A percentile compares a stretch with the other conserved stretches of the same genome.
Evolutionary conservation across 2,797 vertebrate species (phyloP).

Genomic region (Phataginus tetradactyla): DNA sequence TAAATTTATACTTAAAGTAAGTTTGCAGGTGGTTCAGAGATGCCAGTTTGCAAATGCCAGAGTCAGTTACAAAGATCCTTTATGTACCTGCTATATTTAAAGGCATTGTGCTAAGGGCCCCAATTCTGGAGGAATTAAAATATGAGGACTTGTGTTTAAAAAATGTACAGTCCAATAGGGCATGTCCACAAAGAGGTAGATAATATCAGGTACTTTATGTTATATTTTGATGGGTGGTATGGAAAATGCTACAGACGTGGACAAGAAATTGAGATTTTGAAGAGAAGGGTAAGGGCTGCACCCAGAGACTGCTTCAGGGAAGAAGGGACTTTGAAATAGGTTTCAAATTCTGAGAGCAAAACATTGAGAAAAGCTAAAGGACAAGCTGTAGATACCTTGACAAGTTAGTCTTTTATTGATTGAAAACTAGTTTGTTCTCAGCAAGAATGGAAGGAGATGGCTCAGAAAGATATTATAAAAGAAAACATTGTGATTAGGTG

Average conservation of each 20-base stretch:
- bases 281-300: not conserved
- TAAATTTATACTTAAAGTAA: conserved; percentile 36
- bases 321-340: not conserved
- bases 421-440: conserved; percentile 22
- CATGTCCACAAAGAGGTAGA: not conserved
- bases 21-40: conserved; percentile 13
- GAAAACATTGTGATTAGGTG: not conserved
- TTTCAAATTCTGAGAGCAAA: conserved; percentile 25
- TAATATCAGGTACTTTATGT: not conserved
- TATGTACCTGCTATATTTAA: not conserved
- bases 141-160: not conserved
- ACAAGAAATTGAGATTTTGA: not conserved
- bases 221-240: not conserved
- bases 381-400: not conserved
- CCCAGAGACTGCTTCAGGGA: not conserved
- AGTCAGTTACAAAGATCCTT: not conserved
- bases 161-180: not conserved
- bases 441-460: not conserved
- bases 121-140: conserved; percentile 3
- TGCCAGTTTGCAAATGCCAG: not conserved
- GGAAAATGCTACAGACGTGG: not conserved
- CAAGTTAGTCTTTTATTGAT: conserved; percentile 8
- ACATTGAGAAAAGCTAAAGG: not conserved
- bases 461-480: conserved; percentile 19
- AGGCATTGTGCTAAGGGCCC: not conserved